Evolutionary conservation across 2,797 vertebrate species (phyloP), one percentile per base, ranked within the genome.

Genomic region (Anisognathus igniventris): DNA sequence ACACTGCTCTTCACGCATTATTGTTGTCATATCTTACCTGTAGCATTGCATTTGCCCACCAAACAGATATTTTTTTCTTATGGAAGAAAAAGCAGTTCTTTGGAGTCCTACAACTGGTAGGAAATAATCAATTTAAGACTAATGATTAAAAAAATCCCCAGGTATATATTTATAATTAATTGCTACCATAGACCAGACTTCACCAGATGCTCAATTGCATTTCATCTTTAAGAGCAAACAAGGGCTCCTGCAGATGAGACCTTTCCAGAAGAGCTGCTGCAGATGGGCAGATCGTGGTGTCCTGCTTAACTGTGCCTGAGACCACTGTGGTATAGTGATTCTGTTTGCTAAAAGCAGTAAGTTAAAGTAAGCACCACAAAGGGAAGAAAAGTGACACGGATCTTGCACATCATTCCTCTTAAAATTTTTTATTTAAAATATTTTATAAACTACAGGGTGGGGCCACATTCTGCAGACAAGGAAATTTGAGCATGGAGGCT

Each of bases 201-300:
- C 33, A 89, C 78, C 93, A 96, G 88, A 92, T 92, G 91, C 89
- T 93, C 73, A 75, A 75, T 37, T 90, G 75, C 89, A 64, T 91
- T 91, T 81, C 80, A 86, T 70, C 58, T 79, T 75, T 74, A 74
- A 86, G 44, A 93, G 90, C 70, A 95, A 92, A 96, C 72, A 86
- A 94, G 76, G 70, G 66, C 82, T 94, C 82, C 95, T 81, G 70
- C 87, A 86, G 85, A 92, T 77, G 28, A 94, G 87, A 65, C 75
- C 54, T 73, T 88, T 86, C 85, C 92, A 93, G 78, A 85, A 83
- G 91, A 83, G 58, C 54, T 89, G 87, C 20, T 85, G 60, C 86
- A 89, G 89, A 95, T 89, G 87, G 81, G 89, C 87, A 86, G 65
- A 74, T 40, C 0, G 0, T 12, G 3, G 72, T 71, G 78, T 82